Base-by-base conservation (phyloP, 2,113 vertebrate genomes). In the Ammospiza nelsoni region DNA sequence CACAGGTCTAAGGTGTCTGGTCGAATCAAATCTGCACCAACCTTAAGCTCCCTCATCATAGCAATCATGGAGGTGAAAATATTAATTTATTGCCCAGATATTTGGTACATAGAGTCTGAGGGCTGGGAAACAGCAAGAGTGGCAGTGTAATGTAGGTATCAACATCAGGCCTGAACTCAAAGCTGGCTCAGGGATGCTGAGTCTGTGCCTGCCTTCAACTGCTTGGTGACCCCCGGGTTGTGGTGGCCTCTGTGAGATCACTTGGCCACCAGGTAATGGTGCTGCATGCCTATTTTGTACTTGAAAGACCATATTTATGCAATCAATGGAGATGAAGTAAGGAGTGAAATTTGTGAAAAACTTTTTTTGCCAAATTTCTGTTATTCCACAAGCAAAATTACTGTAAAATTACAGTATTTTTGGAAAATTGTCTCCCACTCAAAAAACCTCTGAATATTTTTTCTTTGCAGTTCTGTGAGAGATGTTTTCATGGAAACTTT, bases 381-480 rank as follows among this genome's bases (percentile, higher is more conserved):
- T 1, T 83, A 92, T 88, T 77, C 11, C 15, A 65, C 22, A 24
- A 94, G 61, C 27, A 89, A 92, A 92, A 96, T 86, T 65, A 44
- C 82, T 61, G 35, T 65, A 88, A 93, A 92, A 96, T 94, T 84
- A 68, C 39, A 41, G 55, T 88, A 81, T 90, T 90, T 96, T 92
- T 89, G 13, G 72, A 88, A 91, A 93, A 90, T 84, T 80, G 2
- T 93, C 77, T 84, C 85, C 68, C n/a, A 88, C 76, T 88, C 57
- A 92, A 74, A 94, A 91, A 92, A 93, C 27, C 11, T 48, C 25
- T 9, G 29, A 68, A 52, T 71, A 29, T 55, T 77, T 89, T 76
- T 83, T 90, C 81, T 58, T 62, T 77, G 28, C 25, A 46, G 10
- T 52, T 89, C 61, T 87, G 4, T 83, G 35, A 67, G 37, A 92